These are phyloP conservation scores for Epinephelus malabaricus DNA, from an alignment of 2,797 vertebrate species.

Conservation along the genomic window DNA sequence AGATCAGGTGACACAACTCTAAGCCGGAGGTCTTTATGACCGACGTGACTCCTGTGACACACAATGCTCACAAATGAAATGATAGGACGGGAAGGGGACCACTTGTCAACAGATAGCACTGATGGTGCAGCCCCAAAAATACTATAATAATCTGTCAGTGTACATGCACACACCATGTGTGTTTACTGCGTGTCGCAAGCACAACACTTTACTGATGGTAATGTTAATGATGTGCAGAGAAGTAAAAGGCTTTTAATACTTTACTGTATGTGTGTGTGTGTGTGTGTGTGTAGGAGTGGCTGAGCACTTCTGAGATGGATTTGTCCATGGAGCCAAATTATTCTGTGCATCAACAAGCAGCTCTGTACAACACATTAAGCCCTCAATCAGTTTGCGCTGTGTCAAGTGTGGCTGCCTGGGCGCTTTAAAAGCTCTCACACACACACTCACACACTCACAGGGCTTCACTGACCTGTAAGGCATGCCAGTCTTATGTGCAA, in stretches of 20 bases:
- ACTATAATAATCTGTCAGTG: conserved; percentile 35
- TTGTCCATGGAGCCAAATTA: background rate
- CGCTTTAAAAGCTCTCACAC: background rate
- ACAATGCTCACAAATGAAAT: conserved; percentile 62
- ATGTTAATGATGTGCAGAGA: conserved; percentile 38
- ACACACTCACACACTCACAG: conserved; percentile 28
- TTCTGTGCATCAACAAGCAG: conserved; percentile 29
- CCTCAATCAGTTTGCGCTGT: conserved; percentile 26
- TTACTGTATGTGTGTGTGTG: background rate
- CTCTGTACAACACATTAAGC: conserved; percentile 12
- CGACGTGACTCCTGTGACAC: conserved; percentile 50
- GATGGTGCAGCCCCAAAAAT: conserved; percentile 35
- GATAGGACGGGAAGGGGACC: conserved; percentile 23
- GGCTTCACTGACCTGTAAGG: conserved; percentile 91
- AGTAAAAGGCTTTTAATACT: conserved; percentile 8
- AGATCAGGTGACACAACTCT: conserved; percentile 73
- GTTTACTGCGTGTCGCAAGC: conserved; percentile 1
- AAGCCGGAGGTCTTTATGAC: conserved; percentile 43
- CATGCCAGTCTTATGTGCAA: conserved; percentile 91
- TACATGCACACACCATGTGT: conserved; percentile 6
- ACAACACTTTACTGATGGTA: conserved; percentile 1
- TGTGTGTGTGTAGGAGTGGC: background rate
- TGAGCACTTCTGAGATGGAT: too few species aligned
- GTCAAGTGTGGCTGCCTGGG: background rate
- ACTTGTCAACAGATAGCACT: conserved; percentile 50